Base-by-base conservation (phyloP, 2,113 vertebrate genomes). In the Aramus guarauna region DNA sequence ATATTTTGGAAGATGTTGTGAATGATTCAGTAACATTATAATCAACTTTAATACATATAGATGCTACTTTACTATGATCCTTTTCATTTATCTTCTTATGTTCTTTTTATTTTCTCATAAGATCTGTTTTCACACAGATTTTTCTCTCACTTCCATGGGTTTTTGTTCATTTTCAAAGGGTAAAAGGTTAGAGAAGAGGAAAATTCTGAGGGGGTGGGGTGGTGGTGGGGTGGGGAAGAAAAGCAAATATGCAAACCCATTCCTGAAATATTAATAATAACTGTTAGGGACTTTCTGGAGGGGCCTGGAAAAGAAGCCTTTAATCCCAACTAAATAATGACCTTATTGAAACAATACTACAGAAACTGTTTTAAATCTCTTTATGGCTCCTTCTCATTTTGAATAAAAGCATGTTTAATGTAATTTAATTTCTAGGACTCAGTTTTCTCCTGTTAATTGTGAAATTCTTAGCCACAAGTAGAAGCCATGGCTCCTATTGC, bases 201-300 rank as follows among this genome's bases (percentile, higher is more conserved):
- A 72, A 89, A 59, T 91, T 73, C 18, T 39, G 30, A 34, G 4
- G 6, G 37, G 5, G 3, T 18, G 12, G 50, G 36, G 15, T 6
- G 17, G 15, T 2, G 0, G 5, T 2, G 19, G 13, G 50, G 36
- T 12, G 9, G 17, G 15, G 2, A 0, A 41, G 39, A 41, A 41
- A 12, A 5, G 2, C 0, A 22, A 63, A 52, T 19, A 37, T 19
- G 8, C 2, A 76, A 93, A 62, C 4, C 12, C 7, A 37, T 64
- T 88, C 23, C 14, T 80, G 18, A 85, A 56, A 69, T 83, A 60
- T 29, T 69, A 48, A 19, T 53, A 43, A 36, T 9, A 91, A 52
- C 21, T 85, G 6, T 29, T 81, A 69, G 10, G 10, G 4, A 36
- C 16, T 66, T 76, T 81, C 45, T 89, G 21, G 36, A 74, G 18